A percentile compares a stretch with the other conserved stretches of the same genome.
These are phyloP conservation scores for Polyploca ridens DNA, from an alignment of 2,888 invertebrate genomes.

Conservation along the genomic window DNA sequence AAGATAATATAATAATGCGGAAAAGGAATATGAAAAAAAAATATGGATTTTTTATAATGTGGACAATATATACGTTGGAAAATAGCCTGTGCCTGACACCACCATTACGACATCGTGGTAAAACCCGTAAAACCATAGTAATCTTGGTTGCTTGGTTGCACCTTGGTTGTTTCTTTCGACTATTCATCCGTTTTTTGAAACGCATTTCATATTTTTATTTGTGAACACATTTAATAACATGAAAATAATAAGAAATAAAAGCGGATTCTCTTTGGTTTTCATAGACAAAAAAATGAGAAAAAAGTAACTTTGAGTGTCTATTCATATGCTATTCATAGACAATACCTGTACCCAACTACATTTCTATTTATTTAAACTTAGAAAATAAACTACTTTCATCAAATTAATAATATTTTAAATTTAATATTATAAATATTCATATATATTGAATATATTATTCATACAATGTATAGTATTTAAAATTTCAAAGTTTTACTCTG, in stretches of 20 bases:
- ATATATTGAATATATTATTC: background rate
- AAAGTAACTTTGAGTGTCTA: constrained; percentile 1
- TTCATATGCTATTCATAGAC: constrained; percentile 35
- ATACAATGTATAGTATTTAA: background rate
- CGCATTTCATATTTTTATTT: background rate
- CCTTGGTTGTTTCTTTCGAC: too few species aligned
- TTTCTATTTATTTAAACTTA: background rate
- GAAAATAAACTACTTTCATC: background rate
- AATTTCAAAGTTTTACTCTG: background rate
- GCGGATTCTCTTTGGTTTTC: constrained; percentile 15
- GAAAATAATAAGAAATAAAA: background rate
- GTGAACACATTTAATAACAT: background rate
- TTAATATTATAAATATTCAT: constrained; percentile 17
- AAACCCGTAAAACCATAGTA: too few species aligned
- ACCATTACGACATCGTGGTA: too few species aligned
- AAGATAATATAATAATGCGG: too few species aligned
- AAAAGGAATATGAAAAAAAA: too few species aligned
- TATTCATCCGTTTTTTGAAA: background rate
- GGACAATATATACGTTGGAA: too few species aligned
- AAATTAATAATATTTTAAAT: background rate
- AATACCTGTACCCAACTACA: constrained; percentile 14
- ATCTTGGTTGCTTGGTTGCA: too few species aligned
- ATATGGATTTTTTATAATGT: too few species aligned
- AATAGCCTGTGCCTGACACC: too few species aligned
- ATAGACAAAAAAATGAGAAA: constrained; percentile 11